Base-by-base conservation (phyloP, 1,140 invertebrate species). In the Uloborus diversus region DNA sequence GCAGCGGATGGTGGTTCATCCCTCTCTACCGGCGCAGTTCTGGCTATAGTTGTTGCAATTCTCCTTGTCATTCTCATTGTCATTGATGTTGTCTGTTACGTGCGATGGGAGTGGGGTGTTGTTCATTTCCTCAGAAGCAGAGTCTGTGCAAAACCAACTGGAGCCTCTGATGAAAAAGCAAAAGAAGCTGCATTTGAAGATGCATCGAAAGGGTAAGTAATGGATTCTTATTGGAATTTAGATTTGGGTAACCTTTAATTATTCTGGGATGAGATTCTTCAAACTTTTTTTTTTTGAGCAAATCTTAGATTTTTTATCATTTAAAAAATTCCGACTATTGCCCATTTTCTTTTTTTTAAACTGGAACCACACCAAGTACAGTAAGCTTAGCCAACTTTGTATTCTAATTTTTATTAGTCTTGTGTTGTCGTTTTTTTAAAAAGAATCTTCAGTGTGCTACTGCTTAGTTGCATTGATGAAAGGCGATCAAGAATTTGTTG, bases 81-180 rank as follows among this genome's bases (percentile, higher is more conserved):
- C 30, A 23, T 82, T 33, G 82, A 82, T 66, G 82, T 82, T 17
- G 70, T 66, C 27, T 82, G 82, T 56, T 82, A 76, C 47, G 61
- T 82, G 59, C 80, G 82, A 37, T 82, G 79, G 35, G 75, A 82
- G 17, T 82, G 82, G 80, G 82, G 82, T 32, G n/a, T 82, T 13
- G 61, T 82, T 17, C 82, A 79, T 42, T 79, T 82, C 75, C 33
- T 82, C 9, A 53, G 80, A 37, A 78, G 61, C 27, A 32, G 69
- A 23, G 53, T 82, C 4, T 82, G 82, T 81, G 73, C 73, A 61
- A 81, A 80, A 64, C 66, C 79, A 14, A 71, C 65, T 9, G n/a
- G n/a, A n/a, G n/a, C n/a, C n/a, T 53, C 42, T 14, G 65, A 66
- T 20, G 66, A 81, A 25, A 81, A 81, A 51, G 73, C 68, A 14